Evolutionary conservation across 2,797 vertebrate genomes (phyloP), one percentile per base, ranked within the genome.

Genomic region (Acanthurus tractus): DNA sequence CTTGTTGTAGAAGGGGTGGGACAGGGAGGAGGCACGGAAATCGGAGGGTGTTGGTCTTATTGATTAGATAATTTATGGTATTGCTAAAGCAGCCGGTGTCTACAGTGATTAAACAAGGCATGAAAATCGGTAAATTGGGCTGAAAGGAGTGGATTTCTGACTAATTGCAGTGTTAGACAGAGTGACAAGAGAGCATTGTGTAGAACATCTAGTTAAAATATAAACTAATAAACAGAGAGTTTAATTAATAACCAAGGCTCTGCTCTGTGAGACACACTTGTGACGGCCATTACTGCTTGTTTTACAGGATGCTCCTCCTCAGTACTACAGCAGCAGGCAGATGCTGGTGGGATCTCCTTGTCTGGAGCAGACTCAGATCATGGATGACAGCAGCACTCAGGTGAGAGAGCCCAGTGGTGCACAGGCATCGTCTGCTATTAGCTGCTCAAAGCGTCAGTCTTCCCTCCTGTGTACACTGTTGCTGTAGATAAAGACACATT

Each of bases 301-400:
- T 58, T 84, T 64, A 58, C 87, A 96, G 96, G 93, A 94, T 14
- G 66, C 82, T 2, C 94, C 92, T 48, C 93, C 94, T 0, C 95
- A 95, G 72, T 95, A 95, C 86, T 95, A 96, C 93, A 95, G 93
- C 92, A 96, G 96, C 91, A 95, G 93, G 75, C 96, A 97, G 90
- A 93, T 93, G 0, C 92, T 97, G 84, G 95, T 95, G 75, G 91
- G 92, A 29, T 72, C 91, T 10, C 78, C 94, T 18, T 76, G 65
- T 1, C 74, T 93, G 34, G 90, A 88, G 6, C 92, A 91, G 2
- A 83, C 65, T 17, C 89, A 86, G 17, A 74, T 81, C 78, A 66
- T 54, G 23, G 79, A 86, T n/a, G 86, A 86, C 73, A 63, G 20
- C 75, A 59, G 64, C 65, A 54, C 69, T 45, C 88, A 91, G 90